Base-by-base conservation (phyloP, 92 coral and sea anemone species). In the Palythoa grandiflora region DNA sequence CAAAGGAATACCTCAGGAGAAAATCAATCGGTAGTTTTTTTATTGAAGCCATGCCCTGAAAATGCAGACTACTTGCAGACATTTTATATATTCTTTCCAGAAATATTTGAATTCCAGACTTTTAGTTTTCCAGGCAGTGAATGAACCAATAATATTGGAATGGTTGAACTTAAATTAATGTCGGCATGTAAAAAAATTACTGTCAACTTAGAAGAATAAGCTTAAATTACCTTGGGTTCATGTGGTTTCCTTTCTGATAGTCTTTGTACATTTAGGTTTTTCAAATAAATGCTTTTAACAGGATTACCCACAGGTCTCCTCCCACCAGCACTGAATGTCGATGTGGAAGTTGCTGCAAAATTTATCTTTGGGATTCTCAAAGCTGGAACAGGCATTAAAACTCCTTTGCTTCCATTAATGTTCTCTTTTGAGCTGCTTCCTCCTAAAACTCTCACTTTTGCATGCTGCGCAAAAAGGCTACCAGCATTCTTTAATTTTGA, bases 301-400 rank as follows among this genome's bases (percentile, higher is more conserved):
- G 98, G 98, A 71, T 92, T 93, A 1, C 96, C 97, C 61, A 91
- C 90, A 21, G 98, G 94, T 72, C 96, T 93, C 50, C 94, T 89
- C 5, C 99, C 94, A 36, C 99, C 98, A 38, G 95, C 91, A 74
- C 98, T 94, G 92, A 97, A 95, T 38, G 96, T 94, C 3, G 99
- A 97, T 55, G 99, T 97, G 1, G 99, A 97, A 3, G 99, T 97
- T 4, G 99, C 99, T 12, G 99, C 99, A 91, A 95, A 97, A 87
- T 95, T 97, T 44, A 97, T 97, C 92, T 97, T 97, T 38, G 99
- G 99, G 38, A 97, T 92, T 83, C 95, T 94, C 78, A 97, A 88
- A 3, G 86, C 44, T 48, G 86, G 86, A 66, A 81, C 86, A 15
- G 91, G 94, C 44, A 85, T 70, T 57, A 94, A 85, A 21, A 85